Evolutionary conservation across 2,113 vertebrate species (phyloP).

Genomic region (Cacatua alba): DNA sequence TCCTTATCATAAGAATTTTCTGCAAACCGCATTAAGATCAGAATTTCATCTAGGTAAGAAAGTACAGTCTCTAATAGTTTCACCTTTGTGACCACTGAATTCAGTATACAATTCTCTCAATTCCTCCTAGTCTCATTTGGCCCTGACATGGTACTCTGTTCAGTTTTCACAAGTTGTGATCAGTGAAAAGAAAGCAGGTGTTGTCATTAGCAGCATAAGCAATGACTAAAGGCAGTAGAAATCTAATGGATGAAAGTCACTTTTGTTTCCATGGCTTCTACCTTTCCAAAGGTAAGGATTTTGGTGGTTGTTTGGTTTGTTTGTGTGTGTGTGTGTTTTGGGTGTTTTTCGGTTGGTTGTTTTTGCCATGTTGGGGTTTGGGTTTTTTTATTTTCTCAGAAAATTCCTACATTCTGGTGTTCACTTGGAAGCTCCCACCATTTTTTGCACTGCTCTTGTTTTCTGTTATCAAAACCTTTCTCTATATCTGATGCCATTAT

Average conservation of each 20-base stretch:
- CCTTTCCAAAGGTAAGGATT: neutral
- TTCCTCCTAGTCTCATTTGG: neutral
- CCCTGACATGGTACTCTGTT: accelerated
- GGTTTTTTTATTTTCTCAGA: neutral
- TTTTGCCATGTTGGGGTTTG: neutral
- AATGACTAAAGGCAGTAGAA: neutral
- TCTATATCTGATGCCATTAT: neutral
- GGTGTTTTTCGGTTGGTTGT: neutral
- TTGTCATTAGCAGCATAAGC: neutral
- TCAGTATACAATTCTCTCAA: neutral
- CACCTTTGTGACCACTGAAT: neutral
- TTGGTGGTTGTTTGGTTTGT: neutral
- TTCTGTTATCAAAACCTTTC: neutral
- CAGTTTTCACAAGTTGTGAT: neutral
- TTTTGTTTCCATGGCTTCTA: neutral
- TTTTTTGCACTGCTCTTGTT: neutral
- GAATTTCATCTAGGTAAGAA: neutral
- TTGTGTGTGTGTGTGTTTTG: neutral
- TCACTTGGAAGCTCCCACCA: neutral
- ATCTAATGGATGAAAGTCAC: neutral
- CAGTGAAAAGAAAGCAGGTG: neutral
- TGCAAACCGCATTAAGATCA: neutral
- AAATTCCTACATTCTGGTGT: neutral
- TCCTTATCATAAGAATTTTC: neutral
- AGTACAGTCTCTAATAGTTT: neutral